Conservation (phyloP, 2,888 invertebrate genomes). For the Oscheius sp. region DNA sequence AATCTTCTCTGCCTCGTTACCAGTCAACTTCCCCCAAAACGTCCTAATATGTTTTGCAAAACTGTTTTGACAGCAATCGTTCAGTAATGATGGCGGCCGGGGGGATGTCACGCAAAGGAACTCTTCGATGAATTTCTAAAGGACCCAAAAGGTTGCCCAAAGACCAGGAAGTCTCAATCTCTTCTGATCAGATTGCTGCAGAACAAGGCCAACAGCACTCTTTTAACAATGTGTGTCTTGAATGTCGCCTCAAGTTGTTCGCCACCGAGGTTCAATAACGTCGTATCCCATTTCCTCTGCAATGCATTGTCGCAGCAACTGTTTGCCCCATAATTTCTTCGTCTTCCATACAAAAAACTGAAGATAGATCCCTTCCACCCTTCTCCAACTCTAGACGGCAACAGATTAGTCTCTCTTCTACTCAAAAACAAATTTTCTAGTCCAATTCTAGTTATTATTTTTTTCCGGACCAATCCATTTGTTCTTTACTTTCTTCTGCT, state of each 20-base stretch:
- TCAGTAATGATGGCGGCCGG: not conserved
- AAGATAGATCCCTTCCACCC: too few relatives aligned
- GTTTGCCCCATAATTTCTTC: too few relatives aligned
- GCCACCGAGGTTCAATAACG: conserved; percentile 24
- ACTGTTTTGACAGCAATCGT: conserved; percentile 4
- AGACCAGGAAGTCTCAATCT: too few relatives aligned
- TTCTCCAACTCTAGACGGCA: too few relatives aligned
- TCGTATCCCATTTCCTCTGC: conserved; percentile 25
- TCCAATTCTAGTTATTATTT: too few relatives aligned
- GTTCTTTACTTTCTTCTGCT: not conserved
- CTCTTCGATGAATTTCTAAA: conserved; percentile 15
- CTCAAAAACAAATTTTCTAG: too few relatives aligned
- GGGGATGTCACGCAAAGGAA: conserved; percentile 18
- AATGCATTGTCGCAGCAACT: conserved; percentile 5
- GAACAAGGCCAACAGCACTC: conserved; percentile 1
- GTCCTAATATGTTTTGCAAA: not conserved
- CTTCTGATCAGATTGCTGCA: not conserved
- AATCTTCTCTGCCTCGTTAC: not conserved
- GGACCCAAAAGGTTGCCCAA: too few relatives aligned
- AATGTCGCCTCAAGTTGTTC: conserved; percentile 28
- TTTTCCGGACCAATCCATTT: not conserved
- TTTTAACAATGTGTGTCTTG: conserved; percentile 24
- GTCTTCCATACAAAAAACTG: too few relatives aligned
- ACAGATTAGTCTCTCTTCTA: too few relatives aligned
- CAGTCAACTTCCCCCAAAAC: not conserved